These are phyloP conservation scores for Brenthis hecate DNA, from an alignment of 2,888 invertebrate genomes.

Conservation along the genomic window DNA sequence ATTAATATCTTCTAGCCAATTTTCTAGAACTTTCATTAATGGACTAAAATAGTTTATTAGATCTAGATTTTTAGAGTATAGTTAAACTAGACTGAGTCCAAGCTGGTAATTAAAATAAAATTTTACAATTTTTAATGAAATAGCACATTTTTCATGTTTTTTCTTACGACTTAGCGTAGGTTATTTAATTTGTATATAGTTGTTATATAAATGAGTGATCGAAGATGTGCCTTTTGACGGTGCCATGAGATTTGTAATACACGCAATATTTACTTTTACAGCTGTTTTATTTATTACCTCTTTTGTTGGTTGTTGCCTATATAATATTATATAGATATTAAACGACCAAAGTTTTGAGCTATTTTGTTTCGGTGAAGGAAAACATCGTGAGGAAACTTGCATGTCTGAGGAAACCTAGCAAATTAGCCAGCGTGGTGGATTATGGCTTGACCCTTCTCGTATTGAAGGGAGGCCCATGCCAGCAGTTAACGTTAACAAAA, in stretches of 20 bases:
- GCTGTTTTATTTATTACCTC: conserved; percentile 29
- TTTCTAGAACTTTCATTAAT: background rate
- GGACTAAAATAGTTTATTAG: background rate
- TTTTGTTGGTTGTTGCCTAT: no score
- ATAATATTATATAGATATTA: no score
- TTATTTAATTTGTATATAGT: conserved; percentile 49
- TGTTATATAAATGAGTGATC: conserved; percentile 47
- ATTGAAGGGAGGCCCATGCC: no score
- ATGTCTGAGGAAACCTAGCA: no score
- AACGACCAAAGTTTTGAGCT: no score
- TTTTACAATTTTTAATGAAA: background rate
- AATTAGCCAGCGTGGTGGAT: no score
- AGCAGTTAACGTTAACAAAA: no score
- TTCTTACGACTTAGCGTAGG: background rate
- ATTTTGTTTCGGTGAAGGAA: no score
- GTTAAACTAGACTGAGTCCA: conserved; percentile 12
- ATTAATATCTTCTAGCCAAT: background rate
- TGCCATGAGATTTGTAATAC: conserved; percentile 73
- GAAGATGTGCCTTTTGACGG: conserved; percentile 68
- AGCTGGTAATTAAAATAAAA: background rate
- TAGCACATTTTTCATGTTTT: conserved; percentile 12
- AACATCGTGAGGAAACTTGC: no score
- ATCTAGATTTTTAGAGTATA: conserved; percentile 1
- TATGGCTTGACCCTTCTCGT: no score
- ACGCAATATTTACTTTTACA: conserved; percentile 52